A percentile compares a stretch with the other conserved stretches of the same genome.
Evolutionary conservation across 1,140 invertebrate genomes (phyloP).

Genomic region (Saccostrea echinata): DNA sequence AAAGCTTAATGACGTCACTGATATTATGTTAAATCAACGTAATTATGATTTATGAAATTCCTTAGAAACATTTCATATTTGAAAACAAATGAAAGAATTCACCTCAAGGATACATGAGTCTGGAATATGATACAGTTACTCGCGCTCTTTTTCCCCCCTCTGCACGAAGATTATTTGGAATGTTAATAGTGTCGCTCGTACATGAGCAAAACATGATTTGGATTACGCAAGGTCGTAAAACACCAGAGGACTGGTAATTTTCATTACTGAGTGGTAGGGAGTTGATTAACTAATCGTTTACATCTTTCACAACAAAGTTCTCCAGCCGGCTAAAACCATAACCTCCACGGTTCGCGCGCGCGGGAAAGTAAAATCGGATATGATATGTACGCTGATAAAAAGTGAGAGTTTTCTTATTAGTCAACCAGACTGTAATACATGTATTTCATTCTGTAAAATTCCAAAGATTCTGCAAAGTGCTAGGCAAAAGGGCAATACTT

Average conservation of each 20-base stretch:
- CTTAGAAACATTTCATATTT: too few relatives aligned
- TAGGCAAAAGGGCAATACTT: neutral
- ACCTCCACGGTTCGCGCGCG: neutral
- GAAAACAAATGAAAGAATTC: neutral
- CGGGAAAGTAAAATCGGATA: constrained; percentile 25
- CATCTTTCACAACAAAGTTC: constrained; percentile 34
- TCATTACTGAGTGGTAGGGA: constrained; percentile 14
- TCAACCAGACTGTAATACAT: neutral
- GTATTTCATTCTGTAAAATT: constrained; percentile 3
- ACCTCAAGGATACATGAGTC: neutral
- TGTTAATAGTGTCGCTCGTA: constrained; percentile 28
- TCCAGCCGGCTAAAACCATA: neutral
- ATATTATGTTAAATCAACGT: neutral
- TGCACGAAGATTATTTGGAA: neutral
- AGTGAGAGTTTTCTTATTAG: neutral
- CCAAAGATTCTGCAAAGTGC: neutral
- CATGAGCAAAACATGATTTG: constrained; percentile 5
- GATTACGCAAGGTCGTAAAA: constrained; percentile 25
- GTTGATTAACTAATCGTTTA: constrained; percentile 29
- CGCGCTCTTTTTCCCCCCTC: neutral
- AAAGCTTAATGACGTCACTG: neutral
- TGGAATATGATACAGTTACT: neutral
- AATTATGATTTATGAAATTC: neutral
- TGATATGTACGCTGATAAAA: constrained; percentile 22
- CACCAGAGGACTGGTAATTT: constrained; percentile 26